A percentile compares a stretch with the other conserved stretches of the same genome.
phyloP scores from a whole-genome alignment of 1,140 invertebrate species.

The Sarcophaga bullata region DNA sequence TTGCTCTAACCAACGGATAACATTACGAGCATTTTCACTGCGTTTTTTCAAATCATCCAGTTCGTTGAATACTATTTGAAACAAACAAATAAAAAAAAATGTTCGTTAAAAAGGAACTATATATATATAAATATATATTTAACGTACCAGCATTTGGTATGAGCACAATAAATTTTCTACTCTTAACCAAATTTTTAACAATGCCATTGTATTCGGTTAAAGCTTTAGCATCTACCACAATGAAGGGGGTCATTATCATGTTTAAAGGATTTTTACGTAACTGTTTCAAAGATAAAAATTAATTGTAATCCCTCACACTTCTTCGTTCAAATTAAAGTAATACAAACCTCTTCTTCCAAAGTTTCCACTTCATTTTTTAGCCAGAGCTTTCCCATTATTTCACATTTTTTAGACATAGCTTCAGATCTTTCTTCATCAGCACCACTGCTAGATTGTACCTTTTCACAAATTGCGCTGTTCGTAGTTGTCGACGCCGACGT shows the following conservation, averaged over 20 bases:
- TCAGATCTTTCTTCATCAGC: slow-evolving; percentile 63
- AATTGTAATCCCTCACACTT: not conserved
- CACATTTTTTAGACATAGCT: slow-evolving; percentile 68
- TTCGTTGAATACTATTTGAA: slow-evolving; percentile 80
- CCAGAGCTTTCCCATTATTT: slow-evolving; percentile 79
- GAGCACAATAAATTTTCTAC: slow-evolving; percentile 81
- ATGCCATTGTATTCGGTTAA: slow-evolving; percentile 77
- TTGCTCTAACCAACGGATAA: slow-evolving; percentile 89
- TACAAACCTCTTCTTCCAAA: slow-evolving; percentile 68
- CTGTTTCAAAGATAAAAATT: slow-evolving; percentile 36
- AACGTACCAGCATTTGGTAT: slow-evolving; percentile 81
- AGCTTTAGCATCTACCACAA: slow-evolving; percentile 79
- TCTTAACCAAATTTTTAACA: slow-evolving; percentile 81
- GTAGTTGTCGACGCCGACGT: slow-evolving; percentile 56
- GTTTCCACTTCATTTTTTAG: slow-evolving; percentile 78
- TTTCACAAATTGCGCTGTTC: slow-evolving; percentile 62
- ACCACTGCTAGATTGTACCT: slow-evolving; percentile 60
- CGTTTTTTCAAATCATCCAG: slow-evolving; percentile 86
- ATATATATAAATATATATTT: not conserved
- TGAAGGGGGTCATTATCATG: slow-evolving; percentile 75
- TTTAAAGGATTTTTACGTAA: slow-evolving; percentile 57
- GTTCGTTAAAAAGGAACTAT: not conserved
- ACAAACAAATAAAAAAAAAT: not conserved
- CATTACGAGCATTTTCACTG: slow-evolving; percentile 81
- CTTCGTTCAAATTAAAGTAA: not conserved